These are phyloP conservation scores for Drosophila tristis DNA, from an alignment of 1,140 invertebrate species.

Conservation along the genomic window DNA sequence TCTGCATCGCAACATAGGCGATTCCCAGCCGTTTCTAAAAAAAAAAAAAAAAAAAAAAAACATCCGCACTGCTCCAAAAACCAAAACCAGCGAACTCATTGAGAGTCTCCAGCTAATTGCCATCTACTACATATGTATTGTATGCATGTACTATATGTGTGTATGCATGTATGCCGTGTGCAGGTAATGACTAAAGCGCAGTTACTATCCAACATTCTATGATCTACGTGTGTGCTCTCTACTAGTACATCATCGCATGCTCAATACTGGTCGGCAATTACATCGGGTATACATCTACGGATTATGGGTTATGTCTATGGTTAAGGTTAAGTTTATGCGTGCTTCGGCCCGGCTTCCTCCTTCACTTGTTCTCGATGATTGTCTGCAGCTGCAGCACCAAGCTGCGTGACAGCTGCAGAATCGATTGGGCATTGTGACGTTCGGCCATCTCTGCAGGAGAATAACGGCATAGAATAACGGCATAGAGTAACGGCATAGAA, in stretches of 20 bases:
- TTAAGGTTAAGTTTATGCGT: neutral
- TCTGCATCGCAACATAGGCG: conserved; percentile 30
- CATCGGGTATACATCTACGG: conserved; percentile 13
- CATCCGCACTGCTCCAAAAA: conserved; percentile 7
- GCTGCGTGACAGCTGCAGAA: conserved; percentile 92
- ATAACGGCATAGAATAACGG: neutral
- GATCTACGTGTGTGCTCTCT: conserved; percentile 37
- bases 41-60: conserved; percentile 20
- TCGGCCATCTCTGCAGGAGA: conserved; percentile 95
- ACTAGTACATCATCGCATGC: conserved; percentile 39
- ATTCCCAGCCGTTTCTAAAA: conserved; percentile 62
- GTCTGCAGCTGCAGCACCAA: conserved; percentile 95
- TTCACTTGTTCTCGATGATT: conserved; percentile 94
- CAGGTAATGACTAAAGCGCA: conserved; percentile 6
- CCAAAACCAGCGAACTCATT: neutral
- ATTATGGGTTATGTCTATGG: conserved; percentile 3
- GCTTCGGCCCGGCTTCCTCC: neutral
- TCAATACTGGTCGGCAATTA: conserved; percentile 71
- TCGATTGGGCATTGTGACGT: conserved; percentile 92
- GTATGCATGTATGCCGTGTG: neutral
- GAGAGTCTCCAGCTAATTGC: conserved; percentile 35
- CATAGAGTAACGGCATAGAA: conserved; percentile 76
- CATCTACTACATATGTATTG: conserved; percentile 18
- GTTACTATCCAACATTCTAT: conserved; percentile 27
- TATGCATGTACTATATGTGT: neutral